Evolutionary conservation across 2,113 vertebrate genomes (phyloP).

Genomic region (Ivindomyrus marchei): DNA sequence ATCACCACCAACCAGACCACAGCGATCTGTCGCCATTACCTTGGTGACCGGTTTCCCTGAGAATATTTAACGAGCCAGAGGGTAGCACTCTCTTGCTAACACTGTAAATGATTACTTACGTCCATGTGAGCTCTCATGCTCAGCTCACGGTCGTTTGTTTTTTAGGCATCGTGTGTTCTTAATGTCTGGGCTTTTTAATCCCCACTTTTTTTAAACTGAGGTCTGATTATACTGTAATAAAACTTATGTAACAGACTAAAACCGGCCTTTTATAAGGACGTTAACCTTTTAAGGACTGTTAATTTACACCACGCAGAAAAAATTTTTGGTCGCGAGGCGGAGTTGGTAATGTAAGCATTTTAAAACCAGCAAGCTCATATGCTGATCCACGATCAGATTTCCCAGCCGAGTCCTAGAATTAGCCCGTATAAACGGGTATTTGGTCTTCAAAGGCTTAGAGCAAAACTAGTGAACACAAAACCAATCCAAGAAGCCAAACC

Average conservation of each 20-base stretch:
- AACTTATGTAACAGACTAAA: neutral
- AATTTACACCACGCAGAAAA: neutral
- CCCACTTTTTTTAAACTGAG: neutral
- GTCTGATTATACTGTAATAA: neutral
- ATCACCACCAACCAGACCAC: neutral
- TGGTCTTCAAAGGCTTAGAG: too few species aligned
- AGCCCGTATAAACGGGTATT: too few species aligned
- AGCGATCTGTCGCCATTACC: neutral
- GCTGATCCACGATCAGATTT: too few species aligned
- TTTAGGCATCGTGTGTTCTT: neutral
- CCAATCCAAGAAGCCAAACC: too few species aligned
- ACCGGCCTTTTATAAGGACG: neutral
- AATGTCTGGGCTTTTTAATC: neutral
- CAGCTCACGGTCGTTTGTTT: neutral
- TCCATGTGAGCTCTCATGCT: neutral
- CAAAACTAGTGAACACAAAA: too few species aligned
- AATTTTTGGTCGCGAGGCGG: too few species aligned
- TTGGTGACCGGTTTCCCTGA: neutral
- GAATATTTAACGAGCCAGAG: constrained; percentile 2
- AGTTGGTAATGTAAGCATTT: too few species aligned
- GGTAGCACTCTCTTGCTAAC: neutral
- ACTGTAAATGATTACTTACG: constrained; percentile 13
- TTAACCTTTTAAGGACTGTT: too few species aligned
- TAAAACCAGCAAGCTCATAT: too few species aligned
- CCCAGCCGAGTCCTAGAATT: too few species aligned